Base-by-base conservation (phyloP, 2,797 vertebrate genomes). In the Sebastes minor region DNA sequence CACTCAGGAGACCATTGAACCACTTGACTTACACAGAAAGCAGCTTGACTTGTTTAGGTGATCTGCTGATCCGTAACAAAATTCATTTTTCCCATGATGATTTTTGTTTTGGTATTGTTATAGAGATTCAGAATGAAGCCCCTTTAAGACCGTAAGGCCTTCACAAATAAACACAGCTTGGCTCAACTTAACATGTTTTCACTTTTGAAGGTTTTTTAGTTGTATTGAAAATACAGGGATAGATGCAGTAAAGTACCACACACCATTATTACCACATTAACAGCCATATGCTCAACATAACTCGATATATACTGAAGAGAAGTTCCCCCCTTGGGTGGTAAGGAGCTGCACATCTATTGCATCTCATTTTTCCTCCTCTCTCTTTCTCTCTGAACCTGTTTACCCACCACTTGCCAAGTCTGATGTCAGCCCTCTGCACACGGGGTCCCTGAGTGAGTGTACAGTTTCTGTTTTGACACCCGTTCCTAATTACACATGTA, bases 401-500 rank as follows among this genome's bases (percentile, higher is more conserved):
- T 89, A 87, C 88, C 81, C 74, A 72, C 71, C 20, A 61, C 74
- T 90, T 83, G 90, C 92, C 91, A 93, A 94, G 92, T 94, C 93
- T 96, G 94, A 95, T 92, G 92, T 95, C 95, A 95, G 82, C 64
- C 61, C 10, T 23, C 80, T 49, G 75, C 90, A 74, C 92, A 82
- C 82, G 56, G 85, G 87, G 92, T 92, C 94, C 90, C 88, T 3
- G 20, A 74, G 89, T 66, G 79, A 91, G 92, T 91, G 91, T 95
- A 94, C 93, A 91, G 93, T 96, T 96, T 95, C 94, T 95, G 94
- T 95, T 96, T 95, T 96, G 96, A 96, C 96, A 96, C 94, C 87
- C 81, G 86, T 65, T 92, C 94, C 94, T 96, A 95, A 96, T 96
- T 96, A 95, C 94, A 93, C 92, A 92, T 93, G 93, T 95, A 95